These are phyloP conservation scores for Actinernus sp. DNA, from an alignment of 92 coral and sea anemone genomes.

Conservation along the genomic window DNA sequence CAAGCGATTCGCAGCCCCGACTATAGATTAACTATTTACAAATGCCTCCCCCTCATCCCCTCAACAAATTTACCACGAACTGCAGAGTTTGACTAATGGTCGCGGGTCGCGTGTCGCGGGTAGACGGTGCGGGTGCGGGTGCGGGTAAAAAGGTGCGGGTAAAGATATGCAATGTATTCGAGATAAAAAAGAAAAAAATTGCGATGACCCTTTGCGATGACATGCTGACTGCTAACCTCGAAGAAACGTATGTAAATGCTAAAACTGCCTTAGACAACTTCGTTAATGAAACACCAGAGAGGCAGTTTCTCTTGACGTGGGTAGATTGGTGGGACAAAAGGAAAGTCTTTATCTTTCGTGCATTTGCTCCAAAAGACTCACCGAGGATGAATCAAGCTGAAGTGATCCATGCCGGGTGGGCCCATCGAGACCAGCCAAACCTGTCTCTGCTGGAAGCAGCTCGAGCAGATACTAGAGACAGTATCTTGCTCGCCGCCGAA, in stretches of 20 bases:
- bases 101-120: too few species aligned
- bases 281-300: conserved; percentile 4
- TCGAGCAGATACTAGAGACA: conserved; percentile 43
- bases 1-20: too few species aligned
- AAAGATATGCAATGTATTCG: too few species aligned
- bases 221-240: conserved; percentile 4
- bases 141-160: too few species aligned
- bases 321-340: conserved; percentile 32
- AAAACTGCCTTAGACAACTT: conserved; percentile 12
- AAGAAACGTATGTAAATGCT: background rate
- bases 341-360: conserved; percentile 31
- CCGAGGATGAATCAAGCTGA: conserved; percentile 37
- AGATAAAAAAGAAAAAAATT: too few species aligned
- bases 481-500: conserved; percentile 37
- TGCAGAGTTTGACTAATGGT: too few species aligned
- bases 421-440: conserved; percentile 14
- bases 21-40: too few species aligned
- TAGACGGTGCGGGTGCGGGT: too few species aligned
- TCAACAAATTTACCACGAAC: too few species aligned
- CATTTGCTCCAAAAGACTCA: conserved; percentile 24
- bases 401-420: conserved; percentile 38
- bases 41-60: too few species aligned
- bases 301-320: conserved; percentile 10
- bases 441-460: conserved; percentile 30
- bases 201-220: conserved; percentile 23